Evolutionary conservation across 2,888 invertebrate genomes (phyloP), one percentile per base, ranked within the genome.

Genomic region (Lithophane semibrunnea): DNA sequence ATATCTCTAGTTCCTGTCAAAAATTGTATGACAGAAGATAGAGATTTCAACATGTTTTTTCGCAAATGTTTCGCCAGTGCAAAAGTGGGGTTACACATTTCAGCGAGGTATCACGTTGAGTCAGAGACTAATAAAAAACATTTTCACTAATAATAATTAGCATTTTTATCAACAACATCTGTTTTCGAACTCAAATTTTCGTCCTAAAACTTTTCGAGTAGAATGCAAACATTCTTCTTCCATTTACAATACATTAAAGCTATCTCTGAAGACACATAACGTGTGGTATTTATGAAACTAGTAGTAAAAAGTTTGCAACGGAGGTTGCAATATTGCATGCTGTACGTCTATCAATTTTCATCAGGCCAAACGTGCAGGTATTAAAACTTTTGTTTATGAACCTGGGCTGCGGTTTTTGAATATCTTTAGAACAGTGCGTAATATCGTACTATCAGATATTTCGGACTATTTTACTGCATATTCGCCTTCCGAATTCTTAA

Each of bases 341-440:
- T 75, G 70, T 66, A 29, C 73, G 71, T 56, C 76, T 75, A 79
- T 87, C 80, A 84, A 81, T 88, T 86, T 84, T 82, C 87, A 86
- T 87, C 78, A 86, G 24, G 52, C 54, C 66, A 29, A 44, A 65
- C 66, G 52, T 64, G 52, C 73, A 79, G 70, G 77, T 78, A 78
- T 80, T 75, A 72, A 75, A 86, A 82, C 68, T 78, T 88, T 84
- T 44, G 63, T 84, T 72, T 79, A 83, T 67, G 54, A 77, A 63
- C 70, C 44, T n/a, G 47, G 21, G 44, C 44, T 67, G 24, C 3
- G 5, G 72, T 84, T 86, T 79, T 79, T 77, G 73, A 79, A 80
- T 81, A 77, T 76, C 42, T 75, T 69, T 58, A n/a, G 42, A 69
- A 68, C n/a, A 65, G 65, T 77, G 18, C 52, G 52, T 37, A 37